A percentile compares a stretch with the other conserved stretches of the same genome.
phyloP scores from a whole-genome alignment of 2,888 invertebrate genomes.

The Amblyteles armatorius region DNA sequence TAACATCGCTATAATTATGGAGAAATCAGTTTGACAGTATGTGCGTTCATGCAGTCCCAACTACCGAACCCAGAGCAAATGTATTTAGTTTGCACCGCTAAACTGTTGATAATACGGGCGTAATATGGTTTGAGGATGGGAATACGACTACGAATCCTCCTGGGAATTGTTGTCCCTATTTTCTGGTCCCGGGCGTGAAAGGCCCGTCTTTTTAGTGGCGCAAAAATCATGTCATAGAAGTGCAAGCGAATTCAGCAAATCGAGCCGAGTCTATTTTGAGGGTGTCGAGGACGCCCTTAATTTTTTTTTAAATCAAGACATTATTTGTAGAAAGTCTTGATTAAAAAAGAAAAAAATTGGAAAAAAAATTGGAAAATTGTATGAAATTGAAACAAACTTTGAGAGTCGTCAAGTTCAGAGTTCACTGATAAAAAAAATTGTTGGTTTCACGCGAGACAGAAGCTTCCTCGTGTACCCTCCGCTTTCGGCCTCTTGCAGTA shows the following conservation, averaged over 20 bases:
- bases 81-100: conserved; percentile 30
- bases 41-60: conserved; percentile 31
- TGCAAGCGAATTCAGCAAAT: background rate
- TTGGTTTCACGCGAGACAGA: too few species aligned
- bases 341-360: too few species aligned
- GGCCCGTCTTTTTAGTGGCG: background rate
- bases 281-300: background rate
- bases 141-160: background rate
- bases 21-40: conserved; percentile 34
- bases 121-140: conserved; percentile 28
- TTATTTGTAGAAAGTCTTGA: background rate
- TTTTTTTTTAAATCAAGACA: background rate
- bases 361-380: background rate
- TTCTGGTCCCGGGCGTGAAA: background rate
- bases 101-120: conserved; percentile 45
- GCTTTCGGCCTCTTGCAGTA: too few species aligned
- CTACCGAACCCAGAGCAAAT: conserved; percentile 3
- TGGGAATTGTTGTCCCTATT: conserved; percentile 9
- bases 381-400: too few species aligned
- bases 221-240: background rate
- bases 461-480: too few species aligned
- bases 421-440: too few species aligned
- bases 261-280: background rate
- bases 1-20: background rate
- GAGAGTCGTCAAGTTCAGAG: too few species aligned